phyloP scores from a whole-genome alignment of 1,140 invertebrate species.

The Hypsibius dujardini region DNA sequence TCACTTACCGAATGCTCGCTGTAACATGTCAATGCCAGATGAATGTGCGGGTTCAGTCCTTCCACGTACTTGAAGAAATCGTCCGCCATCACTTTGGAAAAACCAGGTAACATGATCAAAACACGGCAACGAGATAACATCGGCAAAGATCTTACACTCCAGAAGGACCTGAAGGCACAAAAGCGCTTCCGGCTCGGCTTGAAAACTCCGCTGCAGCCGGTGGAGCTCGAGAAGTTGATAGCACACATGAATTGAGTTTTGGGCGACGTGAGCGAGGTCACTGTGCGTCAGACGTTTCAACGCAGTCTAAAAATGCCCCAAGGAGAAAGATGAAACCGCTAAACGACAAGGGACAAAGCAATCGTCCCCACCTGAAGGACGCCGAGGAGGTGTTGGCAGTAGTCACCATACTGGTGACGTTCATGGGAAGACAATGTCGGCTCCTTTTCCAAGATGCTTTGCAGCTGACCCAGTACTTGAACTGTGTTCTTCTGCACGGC shows the following conservation, averaged over 20 bases:
- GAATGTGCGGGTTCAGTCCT: slow-evolving; percentile 76
- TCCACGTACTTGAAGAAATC: slow-evolving; percentile 96
- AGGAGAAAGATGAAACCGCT: no score
- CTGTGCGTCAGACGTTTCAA: background rate
- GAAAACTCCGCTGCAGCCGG: slow-evolving; percentile 48
- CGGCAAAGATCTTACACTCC: slow-evolving; percentile 40
- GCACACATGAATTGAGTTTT: background rate
- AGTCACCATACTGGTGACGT: slow-evolving; percentile 90
- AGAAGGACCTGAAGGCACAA: slow-evolving; percentile 70
- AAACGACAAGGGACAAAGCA: no score
- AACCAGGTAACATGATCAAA: no score
- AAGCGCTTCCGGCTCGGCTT: slow-evolving; percentile 60
- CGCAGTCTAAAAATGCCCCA: background rate
- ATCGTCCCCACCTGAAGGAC: slow-evolving; percentile 58
- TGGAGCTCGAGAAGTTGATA: slow-evolving; percentile 49
- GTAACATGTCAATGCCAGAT: slow-evolving; percentile 74
- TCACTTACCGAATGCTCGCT: slow-evolving; percentile 66
- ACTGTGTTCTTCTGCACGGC: slow-evolving; percentile 89
- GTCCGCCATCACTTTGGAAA: no score
- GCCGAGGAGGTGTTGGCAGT: slow-evolving; percentile 44
- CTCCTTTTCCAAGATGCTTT: slow-evolving; percentile 82
- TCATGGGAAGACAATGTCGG: slow-evolving; percentile 44
- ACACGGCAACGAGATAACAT: no score
- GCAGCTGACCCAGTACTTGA: slow-evolving; percentile 78
- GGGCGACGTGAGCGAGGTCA: background rate